phyloP scores from a whole-genome alignment of 1,140 invertebrate genomes.

The Arion vulgaris region DNA sequence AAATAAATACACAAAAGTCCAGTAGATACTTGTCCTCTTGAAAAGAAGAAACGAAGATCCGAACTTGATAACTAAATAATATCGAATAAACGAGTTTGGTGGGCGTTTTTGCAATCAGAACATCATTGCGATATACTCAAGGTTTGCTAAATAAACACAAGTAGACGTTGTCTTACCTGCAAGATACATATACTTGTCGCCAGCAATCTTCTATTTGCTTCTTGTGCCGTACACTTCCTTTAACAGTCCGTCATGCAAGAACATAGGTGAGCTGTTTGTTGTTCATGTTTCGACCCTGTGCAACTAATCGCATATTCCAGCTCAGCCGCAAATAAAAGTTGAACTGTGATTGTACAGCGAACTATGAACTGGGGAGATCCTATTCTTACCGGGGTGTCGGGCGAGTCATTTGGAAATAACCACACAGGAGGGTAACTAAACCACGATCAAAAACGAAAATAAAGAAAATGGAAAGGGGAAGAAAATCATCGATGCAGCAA shows the following conservation, averaged over 20 bases:
- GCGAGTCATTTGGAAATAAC: not conserved
- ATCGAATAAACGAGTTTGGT: no score
- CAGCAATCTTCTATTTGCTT: not conserved
- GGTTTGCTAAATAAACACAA: no score
- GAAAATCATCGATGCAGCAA: not conserved
- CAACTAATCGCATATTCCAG: slow-evolving; percentile 5
- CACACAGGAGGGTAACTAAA: no score
- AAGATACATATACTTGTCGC: no score
- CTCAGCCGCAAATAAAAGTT: not conserved
- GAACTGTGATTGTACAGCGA: not conserved
- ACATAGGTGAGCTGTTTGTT: slow-evolving; percentile 1
- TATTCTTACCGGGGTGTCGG: not conserved
- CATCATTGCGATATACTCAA: no score
- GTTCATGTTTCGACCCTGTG: not conserved
- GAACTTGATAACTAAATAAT: no score
- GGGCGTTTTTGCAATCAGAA: no score
- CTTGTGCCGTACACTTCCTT: not conserved
- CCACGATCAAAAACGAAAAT: not conserved
- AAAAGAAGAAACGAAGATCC: no score
- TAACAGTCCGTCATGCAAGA: not conserved
- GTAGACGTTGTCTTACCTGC: no score
- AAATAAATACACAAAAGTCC: no score
- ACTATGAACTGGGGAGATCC: not conserved
- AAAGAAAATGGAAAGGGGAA: not conserved
- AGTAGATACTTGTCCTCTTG: no score